A percentile compares a stretch with the other conserved stretches of the same genome.
Conservation (phyloP, 2,888 invertebrate species). For the Caenorhabditis sp. region DNA sequence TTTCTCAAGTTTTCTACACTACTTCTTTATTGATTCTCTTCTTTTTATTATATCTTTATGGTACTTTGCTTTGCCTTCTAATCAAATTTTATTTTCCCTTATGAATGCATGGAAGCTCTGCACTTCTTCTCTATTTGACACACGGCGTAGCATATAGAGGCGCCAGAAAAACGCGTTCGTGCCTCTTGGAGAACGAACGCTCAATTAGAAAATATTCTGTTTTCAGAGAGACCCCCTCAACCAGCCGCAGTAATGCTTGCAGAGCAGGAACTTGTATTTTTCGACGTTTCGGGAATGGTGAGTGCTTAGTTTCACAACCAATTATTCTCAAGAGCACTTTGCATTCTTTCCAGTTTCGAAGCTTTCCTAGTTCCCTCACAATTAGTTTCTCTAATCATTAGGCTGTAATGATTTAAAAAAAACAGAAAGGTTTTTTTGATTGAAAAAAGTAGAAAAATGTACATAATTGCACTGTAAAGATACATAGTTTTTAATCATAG, state of each 20-base stretch:
- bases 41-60: not conserved
- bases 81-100: constrained; percentile 7
- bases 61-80: not conserved
- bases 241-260: constrained; percentile 29
- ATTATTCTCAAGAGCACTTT: constrained; percentile 59
- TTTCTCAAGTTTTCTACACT: not conserved
- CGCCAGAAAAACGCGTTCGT: constrained; percentile 2
- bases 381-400: too few relatives aligned
- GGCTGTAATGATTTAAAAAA: too few relatives aligned
- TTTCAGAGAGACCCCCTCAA: constrained; percentile 9
- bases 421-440: too few relatives aligned
- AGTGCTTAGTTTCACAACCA: constrained; percentile 46
- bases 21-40: not conserved
- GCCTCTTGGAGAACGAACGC: not conserved
- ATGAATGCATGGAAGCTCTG: constrained; percentile 12
- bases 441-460: too few relatives aligned
- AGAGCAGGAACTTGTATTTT: constrained; percentile 44
- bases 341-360: constrained; percentile 19
- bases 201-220: not conserved
- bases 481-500: too few relatives aligned
- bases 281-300: constrained; percentile 49
- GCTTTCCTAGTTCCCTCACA: not conserved
- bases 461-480: too few relatives aligned
- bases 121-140: constrained; percentile 13
- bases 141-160: not conserved